These are phyloP conservation scores for Hystrix brachyura DNA, from an alignment of 2,113 vertebrate genomes.

Conservation along the genomic window DNA sequence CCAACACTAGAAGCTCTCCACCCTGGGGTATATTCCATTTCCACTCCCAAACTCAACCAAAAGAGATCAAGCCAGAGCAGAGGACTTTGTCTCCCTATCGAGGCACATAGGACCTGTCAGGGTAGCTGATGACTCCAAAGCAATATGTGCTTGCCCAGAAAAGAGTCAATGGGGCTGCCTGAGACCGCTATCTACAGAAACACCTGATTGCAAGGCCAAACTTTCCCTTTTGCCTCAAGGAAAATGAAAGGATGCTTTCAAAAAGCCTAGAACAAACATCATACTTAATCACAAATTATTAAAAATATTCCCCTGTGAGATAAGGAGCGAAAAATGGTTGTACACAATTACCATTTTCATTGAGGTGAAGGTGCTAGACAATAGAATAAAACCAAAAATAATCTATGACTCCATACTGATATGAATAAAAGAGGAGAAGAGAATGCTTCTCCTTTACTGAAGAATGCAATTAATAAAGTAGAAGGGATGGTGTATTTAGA, in stretches of 20 bases:
- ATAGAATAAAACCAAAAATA: conserved; percentile 24
- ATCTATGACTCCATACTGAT: neutral
- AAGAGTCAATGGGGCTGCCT: neutral
- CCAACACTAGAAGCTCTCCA: neutral
- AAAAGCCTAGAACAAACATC: neutral
- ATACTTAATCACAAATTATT: conserved; percentile 6
- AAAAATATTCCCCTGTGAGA: neutral
- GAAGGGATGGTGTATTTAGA: neutral
- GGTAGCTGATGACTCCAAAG: neutral
- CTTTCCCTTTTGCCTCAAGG: neutral
- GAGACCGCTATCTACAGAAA: neutral
- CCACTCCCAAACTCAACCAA: neutral
- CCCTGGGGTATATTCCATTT: neutral
- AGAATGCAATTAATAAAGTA: conserved; percentile 31
- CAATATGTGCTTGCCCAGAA: neutral
- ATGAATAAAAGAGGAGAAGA: neutral
- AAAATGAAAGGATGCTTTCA: neutral
- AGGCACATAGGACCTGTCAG: neutral
- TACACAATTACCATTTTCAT: neutral
- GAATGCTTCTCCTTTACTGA: neutral
- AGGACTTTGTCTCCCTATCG: neutral
- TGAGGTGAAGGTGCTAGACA: neutral
- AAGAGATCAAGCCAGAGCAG: neutral
- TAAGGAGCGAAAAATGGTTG: conserved; percentile 9
- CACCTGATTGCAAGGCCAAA: neutral